Percentiles rank a stretch among this genome's conserved stretches.
Evolutionary conservation across 2,113 vertebrate species (phyloP).

Genomic region (Potamarius usumacintae): DNA sequence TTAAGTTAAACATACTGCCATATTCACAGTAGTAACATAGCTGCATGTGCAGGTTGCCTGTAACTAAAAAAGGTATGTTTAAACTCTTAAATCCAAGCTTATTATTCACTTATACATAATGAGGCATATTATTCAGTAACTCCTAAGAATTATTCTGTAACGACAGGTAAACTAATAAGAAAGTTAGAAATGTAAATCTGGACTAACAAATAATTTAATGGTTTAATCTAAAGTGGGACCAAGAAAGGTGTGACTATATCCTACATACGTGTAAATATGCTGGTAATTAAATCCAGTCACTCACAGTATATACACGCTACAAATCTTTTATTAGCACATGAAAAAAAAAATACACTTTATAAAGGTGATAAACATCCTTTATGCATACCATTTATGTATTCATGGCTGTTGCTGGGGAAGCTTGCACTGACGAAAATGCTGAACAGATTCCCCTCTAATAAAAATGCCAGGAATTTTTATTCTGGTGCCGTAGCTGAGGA

Average conservation of each 20-base stretch:
- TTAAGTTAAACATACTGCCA: not conserved
- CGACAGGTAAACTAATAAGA: not conserved
- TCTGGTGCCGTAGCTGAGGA: slow-evolving; percentile 34
- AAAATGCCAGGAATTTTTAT: slow-evolving; percentile 37
- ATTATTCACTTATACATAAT: not conserved
- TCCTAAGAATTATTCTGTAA: not conserved
- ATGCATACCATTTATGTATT: not conserved
- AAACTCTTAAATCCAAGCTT: not conserved
- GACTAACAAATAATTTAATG: not conserved
- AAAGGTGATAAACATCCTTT: slow-evolving; percentile 4
- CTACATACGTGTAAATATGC: not conserved
- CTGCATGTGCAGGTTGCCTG: not conserved
- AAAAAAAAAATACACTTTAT: not conserved
- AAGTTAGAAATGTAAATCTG: too few relatives aligned
- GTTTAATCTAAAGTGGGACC: not conserved
- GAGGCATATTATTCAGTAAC: not conserved
- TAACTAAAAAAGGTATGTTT: not conserved
- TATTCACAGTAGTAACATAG: not conserved
- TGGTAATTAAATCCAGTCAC: slow-evolving; percentile 18
- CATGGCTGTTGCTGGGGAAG: slow-evolving; percentile 24
- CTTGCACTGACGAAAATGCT: slow-evolving; percentile 32
- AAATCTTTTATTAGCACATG: not conserved
- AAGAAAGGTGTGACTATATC: not conserved
- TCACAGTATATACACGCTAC: not conserved
- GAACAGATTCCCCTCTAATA: slow-evolving; percentile 40